A percentile compares a stretch with the other conserved stretches of the same genome.
Evolutionary conservation across 1,140 invertebrate genomes (phyloP).

Genomic region (Drosophila chauvacae): DNA sequence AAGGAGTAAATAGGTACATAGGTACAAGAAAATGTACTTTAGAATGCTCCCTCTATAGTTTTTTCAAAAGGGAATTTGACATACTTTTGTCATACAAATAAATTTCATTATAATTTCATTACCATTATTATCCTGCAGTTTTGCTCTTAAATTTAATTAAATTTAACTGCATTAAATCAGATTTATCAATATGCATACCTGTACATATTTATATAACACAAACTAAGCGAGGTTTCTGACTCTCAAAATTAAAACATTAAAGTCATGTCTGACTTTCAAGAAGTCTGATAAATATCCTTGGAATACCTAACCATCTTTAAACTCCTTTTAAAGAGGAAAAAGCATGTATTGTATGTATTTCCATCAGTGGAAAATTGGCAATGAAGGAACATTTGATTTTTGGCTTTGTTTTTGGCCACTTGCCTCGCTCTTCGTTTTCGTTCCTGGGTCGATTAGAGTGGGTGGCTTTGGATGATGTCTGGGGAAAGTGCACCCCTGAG

Average conservation of each 20-base stretch:
- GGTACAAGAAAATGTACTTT: too few species aligned
- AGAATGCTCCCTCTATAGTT: background rate
- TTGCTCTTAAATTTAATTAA: background rate
- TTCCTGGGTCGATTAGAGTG: slow-evolving; percentile 25
- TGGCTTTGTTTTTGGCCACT: slow-evolving; percentile 14
- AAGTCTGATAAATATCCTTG: background rate
- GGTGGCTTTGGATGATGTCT: slow-evolving; percentile 8
- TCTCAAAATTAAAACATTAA: background rate
- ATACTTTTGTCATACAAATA: too few species aligned
- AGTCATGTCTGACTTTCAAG: background rate
- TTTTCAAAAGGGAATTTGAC: background rate
- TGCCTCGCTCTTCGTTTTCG: slow-evolving; percentile 2
- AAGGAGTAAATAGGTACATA: background rate
- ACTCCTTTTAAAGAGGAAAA: background rate
- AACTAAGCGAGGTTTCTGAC: background rate
- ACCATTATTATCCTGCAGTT: too few species aligned
- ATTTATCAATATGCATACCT: background rate
- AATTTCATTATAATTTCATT: too few species aligned
- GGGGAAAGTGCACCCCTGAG: slow-evolving; percentile 23
- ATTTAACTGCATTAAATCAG: too few species aligned
- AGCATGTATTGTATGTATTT: background rate
- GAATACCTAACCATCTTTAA: background rate
- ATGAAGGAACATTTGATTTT: slow-evolving; percentile 33
- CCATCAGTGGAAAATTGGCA: slow-evolving; percentile 7
- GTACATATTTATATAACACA: background rate